Conservation (phyloP, 2,888 invertebrate genomes). For the Dryocosmus kuriphilus region DNA sequence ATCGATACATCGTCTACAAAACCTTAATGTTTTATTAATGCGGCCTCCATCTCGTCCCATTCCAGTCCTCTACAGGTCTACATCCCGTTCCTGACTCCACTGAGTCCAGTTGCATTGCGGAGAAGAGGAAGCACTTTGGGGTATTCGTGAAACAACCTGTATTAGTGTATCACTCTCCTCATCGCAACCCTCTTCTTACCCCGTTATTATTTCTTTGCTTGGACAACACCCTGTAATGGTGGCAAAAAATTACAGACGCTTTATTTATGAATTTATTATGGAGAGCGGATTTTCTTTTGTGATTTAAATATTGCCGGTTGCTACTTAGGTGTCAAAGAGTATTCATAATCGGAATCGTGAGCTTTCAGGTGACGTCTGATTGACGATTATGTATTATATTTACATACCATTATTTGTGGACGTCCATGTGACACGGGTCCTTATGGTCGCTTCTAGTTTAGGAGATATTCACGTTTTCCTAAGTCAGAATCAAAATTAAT, state of each 20-base stretch:
- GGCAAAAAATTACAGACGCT: background rate
- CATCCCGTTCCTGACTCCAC: conserved; percentile 30
- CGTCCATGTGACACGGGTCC: no score
- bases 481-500: no score
- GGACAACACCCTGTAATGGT: conserved; percentile 17
- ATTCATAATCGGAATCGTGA: background rate
- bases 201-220: conserved; percentile 28
- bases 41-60: conserved; percentile 63
- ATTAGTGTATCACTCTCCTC: conserved; percentile 22
- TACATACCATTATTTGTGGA: no score
- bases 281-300: conserved; percentile 30
- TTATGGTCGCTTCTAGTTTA: no score
- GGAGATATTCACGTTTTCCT: no score
- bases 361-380: no score
- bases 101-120: background rate
- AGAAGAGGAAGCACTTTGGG: conserved; percentile 1
- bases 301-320: conserved; percentile 30
- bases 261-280: conserved; percentile 7
- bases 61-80: conserved; percentile 49
- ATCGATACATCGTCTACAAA: conserved; percentile 78
- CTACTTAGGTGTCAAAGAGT: background rate
- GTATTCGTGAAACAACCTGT: conserved; percentile 33
- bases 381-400: no score
- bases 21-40: conserved; percentile 78
- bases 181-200: conserved; percentile 18